Conservation (phyloP, 2,113 vertebrate species). For the Dermatemys mawii region DNA sequence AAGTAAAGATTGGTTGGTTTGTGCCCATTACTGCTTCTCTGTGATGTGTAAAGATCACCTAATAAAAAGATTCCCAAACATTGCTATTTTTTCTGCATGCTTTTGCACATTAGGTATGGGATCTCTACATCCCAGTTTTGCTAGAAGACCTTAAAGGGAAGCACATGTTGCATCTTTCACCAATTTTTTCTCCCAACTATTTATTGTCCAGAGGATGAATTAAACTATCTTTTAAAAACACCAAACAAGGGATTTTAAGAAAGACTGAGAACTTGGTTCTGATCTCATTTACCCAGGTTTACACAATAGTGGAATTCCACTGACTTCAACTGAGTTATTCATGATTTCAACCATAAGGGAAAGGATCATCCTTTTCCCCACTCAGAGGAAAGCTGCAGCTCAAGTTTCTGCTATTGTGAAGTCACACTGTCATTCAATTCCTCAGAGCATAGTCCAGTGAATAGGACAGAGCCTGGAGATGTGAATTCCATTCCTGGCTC, state of each 20-base stretch:
- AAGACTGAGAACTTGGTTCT: neutral
- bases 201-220: neutral
- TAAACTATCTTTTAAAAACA: neutral
- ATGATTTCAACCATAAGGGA: neutral
- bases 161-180: neutral
- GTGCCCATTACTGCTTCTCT: neutral
- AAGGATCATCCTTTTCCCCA: neutral
- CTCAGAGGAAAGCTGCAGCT: neutral
- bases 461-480: too few species aligned
- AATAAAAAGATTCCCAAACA: neutral
- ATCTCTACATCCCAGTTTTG: neutral
- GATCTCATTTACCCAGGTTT: neutral
- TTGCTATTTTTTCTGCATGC: neutral
- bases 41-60: neutral
- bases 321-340: neutral
- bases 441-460: rapidly evolving
- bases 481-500: neutral
- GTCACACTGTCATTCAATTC: neutral
- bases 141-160: neutral
- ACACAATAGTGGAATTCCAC: neutral
- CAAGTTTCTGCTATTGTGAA: neutral
- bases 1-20: neutral
- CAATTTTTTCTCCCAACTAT: rapidly evolving
- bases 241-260: neutral
- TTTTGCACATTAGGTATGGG: neutral